Conservation (phyloP, 2,797 vertebrate species). For the Hypotaenidia philippensis region DNA sequence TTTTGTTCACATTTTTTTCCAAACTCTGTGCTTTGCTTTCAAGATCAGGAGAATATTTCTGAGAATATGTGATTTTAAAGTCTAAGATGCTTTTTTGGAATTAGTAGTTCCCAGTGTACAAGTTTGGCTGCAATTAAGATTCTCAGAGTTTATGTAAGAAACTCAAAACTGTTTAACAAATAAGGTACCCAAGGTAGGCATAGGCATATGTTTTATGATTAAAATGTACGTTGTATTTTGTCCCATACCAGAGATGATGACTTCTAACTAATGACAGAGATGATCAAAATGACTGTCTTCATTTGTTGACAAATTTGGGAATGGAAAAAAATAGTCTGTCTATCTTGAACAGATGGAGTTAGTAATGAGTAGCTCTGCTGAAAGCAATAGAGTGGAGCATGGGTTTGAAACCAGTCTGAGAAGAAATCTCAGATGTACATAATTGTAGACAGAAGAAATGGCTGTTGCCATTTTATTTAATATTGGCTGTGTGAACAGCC, state of each 20-base stretch:
- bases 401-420: not conserved
- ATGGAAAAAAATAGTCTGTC: not conserved
- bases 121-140: not conserved
- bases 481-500: not conserved
- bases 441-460: not conserved
- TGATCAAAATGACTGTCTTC: not conserved
- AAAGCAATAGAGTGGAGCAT: not conserved
- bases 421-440: not conserved
- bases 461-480: not conserved
- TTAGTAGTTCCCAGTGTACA: not conserved
- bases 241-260: not conserved
- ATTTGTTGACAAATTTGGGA: not conserved
- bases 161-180: not conserved
- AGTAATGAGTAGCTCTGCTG: not conserved
- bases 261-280: not conserved
- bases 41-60: not conserved
- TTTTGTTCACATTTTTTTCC: conserved; percentile 15
- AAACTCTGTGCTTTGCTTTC: not conserved
- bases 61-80: not conserved
- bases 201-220: not conserved
- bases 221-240: not conserved
- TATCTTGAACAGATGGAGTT: not conserved
- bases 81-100: not conserved
- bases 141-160: not conserved
- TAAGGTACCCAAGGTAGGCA: not conserved